These are phyloP conservation scores for Chaunax sp. DNA, from an alignment of 2,797 vertebrate species.

Conservation along the genomic window DNA sequence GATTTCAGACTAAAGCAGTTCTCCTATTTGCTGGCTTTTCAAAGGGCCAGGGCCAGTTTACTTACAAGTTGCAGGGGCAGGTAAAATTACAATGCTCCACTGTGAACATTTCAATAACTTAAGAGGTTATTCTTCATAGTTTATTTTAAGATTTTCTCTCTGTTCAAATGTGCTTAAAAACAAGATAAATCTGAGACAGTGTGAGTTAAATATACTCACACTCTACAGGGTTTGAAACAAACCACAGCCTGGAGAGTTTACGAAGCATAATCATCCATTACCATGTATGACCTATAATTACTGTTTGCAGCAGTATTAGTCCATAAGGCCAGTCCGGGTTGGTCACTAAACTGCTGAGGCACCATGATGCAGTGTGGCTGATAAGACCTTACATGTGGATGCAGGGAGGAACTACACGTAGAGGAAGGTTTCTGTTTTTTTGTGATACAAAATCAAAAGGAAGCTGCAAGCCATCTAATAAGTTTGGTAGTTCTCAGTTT, in stretches of 20 bases:
- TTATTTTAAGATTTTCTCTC: too few relatives aligned
- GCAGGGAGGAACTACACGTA: not conserved
- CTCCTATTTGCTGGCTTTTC: conserved; percentile 87
- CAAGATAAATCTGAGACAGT: too few relatives aligned
- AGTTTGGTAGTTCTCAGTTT: conserved; percentile 46
- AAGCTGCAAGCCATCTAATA: conserved; percentile 22
- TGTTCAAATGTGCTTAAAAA: too few relatives aligned
- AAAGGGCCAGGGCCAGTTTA: conserved; percentile 81
- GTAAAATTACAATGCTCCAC: conserved; percentile 67
- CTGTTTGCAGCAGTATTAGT: conserved; percentile 70
- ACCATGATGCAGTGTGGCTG: conserved; percentile 63
- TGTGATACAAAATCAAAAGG: conserved; percentile 13
- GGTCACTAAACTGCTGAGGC: conserved; percentile 78
- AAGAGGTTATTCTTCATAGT: not conserved
- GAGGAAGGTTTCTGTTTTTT: not conserved
- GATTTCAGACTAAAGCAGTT: conserved; percentile 88
- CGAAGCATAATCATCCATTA: conserved; percentile 61
- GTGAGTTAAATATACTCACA: not conserved
- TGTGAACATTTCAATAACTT: conserved; percentile 28
- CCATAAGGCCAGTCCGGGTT: conserved; percentile 35
- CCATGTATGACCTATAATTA: conserved; percentile 69
- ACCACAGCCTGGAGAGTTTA: conserved; percentile 59
- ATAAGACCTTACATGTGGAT: conserved; percentile 39
- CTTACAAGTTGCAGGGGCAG: conserved; percentile 83
- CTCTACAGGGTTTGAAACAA: conserved; percentile 38